phyloP scores from a whole-genome alignment of 2,797 vertebrate species.

The Epinephelus coioides region DNA sequence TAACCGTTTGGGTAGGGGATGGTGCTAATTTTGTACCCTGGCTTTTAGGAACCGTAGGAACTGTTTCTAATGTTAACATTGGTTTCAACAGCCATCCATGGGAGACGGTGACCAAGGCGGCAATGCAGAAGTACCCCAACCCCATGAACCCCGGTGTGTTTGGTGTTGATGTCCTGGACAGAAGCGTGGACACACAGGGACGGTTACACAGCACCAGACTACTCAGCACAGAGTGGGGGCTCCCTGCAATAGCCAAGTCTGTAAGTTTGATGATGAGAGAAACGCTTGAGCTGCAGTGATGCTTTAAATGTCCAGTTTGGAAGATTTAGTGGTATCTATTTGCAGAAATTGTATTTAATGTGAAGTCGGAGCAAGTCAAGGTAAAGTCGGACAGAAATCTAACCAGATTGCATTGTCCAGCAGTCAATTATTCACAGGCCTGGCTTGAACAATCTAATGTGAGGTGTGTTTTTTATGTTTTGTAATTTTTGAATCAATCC shows the following conservation, averaged over 20 bases:
- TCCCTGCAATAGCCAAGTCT: conserved; percentile 94
- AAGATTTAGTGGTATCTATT: no score
- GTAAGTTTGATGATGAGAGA: conserved; percentile 81
- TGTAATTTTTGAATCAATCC: background rate
- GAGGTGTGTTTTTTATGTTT: background rate
- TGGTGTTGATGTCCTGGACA: conserved; percentile 94
- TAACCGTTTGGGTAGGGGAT: no score
- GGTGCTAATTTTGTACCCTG: no score
- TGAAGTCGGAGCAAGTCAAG: no score
- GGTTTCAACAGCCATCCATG: conserved; percentile 91
- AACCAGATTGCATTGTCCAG: no score
- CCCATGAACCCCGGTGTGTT: conserved; percentile 98
- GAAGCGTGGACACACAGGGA: conserved; percentile 89
- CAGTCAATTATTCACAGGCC: no score
- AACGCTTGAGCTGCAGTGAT: background rate
- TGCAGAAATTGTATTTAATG: no score
- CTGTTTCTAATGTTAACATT: background rate
- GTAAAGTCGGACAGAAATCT: background rate
- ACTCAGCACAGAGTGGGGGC: conserved; percentile 98
- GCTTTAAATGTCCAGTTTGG: background rate
- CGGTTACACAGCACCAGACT: conserved; percentile 95
- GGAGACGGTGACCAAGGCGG: conserved; percentile 97
- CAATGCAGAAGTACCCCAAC: conserved; percentile 99
- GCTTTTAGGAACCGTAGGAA: background rate
- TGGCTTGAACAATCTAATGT: background rate